Percentiles rank a stretch among this genome's conserved stretches.
These are phyloP conservation scores for Cyanocitta stelleri DNA, from an alignment of 2,113 vertebrate species.

Conservation along the genomic window DNA sequence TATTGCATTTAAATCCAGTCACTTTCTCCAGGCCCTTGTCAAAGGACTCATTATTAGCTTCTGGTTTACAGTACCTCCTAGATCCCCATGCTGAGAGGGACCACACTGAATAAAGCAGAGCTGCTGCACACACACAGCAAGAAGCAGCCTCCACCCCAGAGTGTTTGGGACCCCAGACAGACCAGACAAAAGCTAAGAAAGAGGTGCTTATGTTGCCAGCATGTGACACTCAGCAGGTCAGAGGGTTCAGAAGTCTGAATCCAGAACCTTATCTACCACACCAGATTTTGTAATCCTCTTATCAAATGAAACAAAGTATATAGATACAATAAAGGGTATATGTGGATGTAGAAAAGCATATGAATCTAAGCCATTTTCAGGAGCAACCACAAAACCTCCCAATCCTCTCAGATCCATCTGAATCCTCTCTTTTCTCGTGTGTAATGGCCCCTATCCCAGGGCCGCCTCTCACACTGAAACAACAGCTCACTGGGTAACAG, in stretches of 20 bases:
- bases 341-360: not conserved
- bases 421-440: not conserved
- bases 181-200: not conserved
- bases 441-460: not conserved
- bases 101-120: not conserved
- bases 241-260: not conserved
- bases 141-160: not conserved
- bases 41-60: conserved; percentile 22
- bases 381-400: not conserved
- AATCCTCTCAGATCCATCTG: not conserved
- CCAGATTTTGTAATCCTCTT: not conserved
- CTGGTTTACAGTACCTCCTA: not conserved
- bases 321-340: not conserved
- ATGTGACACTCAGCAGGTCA: not conserved
- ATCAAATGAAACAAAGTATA: not conserved
- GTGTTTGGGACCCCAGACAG: not conserved
- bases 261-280: not conserved
- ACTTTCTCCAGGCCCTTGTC: conserved; percentile 11
- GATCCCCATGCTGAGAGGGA: not conserved
- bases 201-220: not conserved
- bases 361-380: not conserved
- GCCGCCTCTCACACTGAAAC: not conserved
- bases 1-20: conserved; percentile 50
- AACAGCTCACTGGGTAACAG: not conserved
- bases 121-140: not conserved